A percentile compares a stretch with the other conserved stretches of the same genome.
phyloP scores from a whole-genome alignment of 2,888 invertebrate genomes.

The Melipona bicolor region DNA sequence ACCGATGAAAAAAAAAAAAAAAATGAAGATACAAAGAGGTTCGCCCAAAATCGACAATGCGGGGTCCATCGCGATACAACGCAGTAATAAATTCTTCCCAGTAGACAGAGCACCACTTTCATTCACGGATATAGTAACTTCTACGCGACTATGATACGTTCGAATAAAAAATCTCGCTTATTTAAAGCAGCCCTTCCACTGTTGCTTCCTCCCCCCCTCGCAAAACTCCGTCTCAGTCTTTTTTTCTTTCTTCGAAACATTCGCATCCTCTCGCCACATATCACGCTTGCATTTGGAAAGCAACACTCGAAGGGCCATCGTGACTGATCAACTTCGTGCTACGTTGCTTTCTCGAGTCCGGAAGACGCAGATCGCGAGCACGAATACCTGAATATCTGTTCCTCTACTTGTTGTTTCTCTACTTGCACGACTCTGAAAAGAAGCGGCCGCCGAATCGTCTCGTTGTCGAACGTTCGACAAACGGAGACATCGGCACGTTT shows the following conservation, averaged over 20 bases:
- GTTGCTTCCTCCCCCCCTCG: background rate
- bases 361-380: conserved; percentile 53
- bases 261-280: background rate
- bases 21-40: no score
- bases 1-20: background rate
- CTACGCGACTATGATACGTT: conserved; percentile 41
- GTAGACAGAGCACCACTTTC: conserved; percentile 46
- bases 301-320: conserved; percentile 22
- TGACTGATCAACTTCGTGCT: conserved; percentile 7
- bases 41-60: background rate
- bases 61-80: conserved; percentile 28
- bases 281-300: background rate
- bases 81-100: conserved; percentile 30
- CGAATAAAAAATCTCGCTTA: conserved; percentile 51
- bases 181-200: background rate
- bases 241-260: background rate
- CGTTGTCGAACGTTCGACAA: conserved; percentile 7
- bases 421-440: conserved; percentile 23
- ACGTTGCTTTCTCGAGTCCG: conserved; percentile 45
- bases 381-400: conserved; percentile 25
- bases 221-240: background rate
- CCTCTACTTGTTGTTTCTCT: background rate
- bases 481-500: conserved; percentile 1
- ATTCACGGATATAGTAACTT: conserved; percentile 36
- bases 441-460: conserved; percentile 13